Evolutionary conservation across 2,797 vertebrate species (phyloP), one percentile per base, ranked within the genome.

Genomic region (Sitta carolinensis): DNA sequence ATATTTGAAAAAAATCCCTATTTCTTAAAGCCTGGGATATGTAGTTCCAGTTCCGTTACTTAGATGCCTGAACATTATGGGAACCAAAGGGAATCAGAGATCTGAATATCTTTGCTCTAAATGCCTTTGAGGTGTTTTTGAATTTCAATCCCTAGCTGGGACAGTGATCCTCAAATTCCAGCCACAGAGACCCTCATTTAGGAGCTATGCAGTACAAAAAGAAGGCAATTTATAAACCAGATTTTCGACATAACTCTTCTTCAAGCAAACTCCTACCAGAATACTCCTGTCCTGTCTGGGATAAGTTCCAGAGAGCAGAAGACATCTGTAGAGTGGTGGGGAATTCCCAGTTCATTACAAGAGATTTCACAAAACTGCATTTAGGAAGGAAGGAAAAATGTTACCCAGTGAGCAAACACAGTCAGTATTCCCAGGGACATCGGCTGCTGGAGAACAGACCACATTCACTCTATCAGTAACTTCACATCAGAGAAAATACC

Each of bases 321-420:
- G 52, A 43, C 3, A 36, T 26, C 54, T 30, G 15, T 38, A 47
- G 75, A 70, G 47, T 45, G 42, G 29, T 78, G 13, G 13, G 20
- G 5, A 36, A 70, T 75, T 81, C 14, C n/a, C n/a, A 59, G 15
- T 21, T 74, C 52, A 59, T 48, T 63, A 43, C 4, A 7, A 59
- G 74, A 92, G 3, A 34, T 79, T 82, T 78, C 67, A 75, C 29
- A 34, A 79, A 82, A 57, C 26, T 48, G 32, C 19, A 11, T 34
- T 62, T 38, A 69, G 32, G 62, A 85, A 87, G 45, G 62, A 92
- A 95, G 47, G 32, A 74, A 75, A 79, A 78, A 68, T 9, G 7
- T 64, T 75, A 34, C 34, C 18, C 27, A 34, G 34, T 59, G 75
- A 72, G 54, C 20, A 80, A 54, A 40, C 7, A 32, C 10, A 5